These are phyloP conservation scores for Drosophila sucinea DNA, from an alignment of 1,140 invertebrate genomes.

Conservation along the genomic window DNA sequence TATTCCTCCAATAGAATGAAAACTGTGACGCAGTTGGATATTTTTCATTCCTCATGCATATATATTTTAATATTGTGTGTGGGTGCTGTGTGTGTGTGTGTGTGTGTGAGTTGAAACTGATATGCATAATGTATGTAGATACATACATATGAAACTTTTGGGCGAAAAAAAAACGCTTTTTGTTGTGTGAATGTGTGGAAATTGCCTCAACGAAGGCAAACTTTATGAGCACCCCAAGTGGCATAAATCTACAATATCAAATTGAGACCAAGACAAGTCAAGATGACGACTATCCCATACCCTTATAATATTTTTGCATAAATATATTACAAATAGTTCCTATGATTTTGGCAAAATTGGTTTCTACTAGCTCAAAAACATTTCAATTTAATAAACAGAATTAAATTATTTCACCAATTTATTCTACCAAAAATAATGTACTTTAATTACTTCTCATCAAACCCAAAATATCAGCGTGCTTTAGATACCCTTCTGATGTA, in stretches of 20 bases:
- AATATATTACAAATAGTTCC: too few relatives aligned
- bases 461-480: too few relatives aligned
- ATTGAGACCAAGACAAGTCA: constrained; percentile 4
- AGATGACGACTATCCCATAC: constrained; percentile 14
- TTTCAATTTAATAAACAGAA: too few relatives aligned
- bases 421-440: too few relatives aligned
- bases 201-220: constrained; percentile 41
- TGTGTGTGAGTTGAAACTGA: constrained; percentile 39
- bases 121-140: constrained; percentile 57
- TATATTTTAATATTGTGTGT: constrained; percentile 45
- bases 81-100: constrained; percentile 7
- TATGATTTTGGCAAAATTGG: too few relatives aligned
- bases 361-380: too few relatives aligned
- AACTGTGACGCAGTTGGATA: constrained; percentile 56
- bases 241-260: constrained; percentile 49
- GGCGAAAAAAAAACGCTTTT: constrained; percentile 20
- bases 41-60: constrained; percentile 6
- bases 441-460: too few relatives aligned
- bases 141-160: constrained; percentile 43
- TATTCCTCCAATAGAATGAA: constrained; percentile 37
- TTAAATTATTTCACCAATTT: too few relatives aligned
- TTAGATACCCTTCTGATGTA: background rate
- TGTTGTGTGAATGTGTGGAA: constrained; percentile 25
- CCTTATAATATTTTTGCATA: background rate
- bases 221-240: constrained; percentile 43